These are phyloP conservation scores for Drosophila affinis DNA, from an alignment of 2,888 invertebrate genomes.

Conservation along the genomic window DNA sequence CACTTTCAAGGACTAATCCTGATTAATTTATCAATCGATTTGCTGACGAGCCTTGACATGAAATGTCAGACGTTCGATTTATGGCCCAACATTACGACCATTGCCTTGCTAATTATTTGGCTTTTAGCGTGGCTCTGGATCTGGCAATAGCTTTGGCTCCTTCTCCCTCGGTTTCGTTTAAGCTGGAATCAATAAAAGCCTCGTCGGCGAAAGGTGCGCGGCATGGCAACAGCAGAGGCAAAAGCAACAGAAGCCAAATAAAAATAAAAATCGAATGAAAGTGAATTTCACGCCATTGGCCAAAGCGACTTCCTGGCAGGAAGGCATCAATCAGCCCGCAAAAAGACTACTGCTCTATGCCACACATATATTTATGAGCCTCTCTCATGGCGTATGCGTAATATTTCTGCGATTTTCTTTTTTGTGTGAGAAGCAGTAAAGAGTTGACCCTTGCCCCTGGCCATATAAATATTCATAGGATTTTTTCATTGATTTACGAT, in stretches of 20 bases:
- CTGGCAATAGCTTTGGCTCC: constrained; percentile 14
- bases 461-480: constrained; percentile 10
- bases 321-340: constrained; percentile 68
- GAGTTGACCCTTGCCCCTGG: not conserved
- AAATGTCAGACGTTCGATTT: constrained; percentile 70
- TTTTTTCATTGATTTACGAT: not conserved
- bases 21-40: constrained; percentile 78
- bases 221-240: constrained; percentile 34
- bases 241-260: constrained; percentile 20
- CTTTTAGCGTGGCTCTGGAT: constrained; percentile 31
- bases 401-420: constrained; percentile 27
- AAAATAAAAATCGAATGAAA: constrained; percentile 48
- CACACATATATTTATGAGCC: constrained; percentile 28
- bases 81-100: constrained; percentile 62
- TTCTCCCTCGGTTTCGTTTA: constrained; percentile 31
- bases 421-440: not conserved
- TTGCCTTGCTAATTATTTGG: constrained; percentile 67
- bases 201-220: constrained; percentile 36
- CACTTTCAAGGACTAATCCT: constrained; percentile 71
- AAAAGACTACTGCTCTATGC: constrained; percentile 42
- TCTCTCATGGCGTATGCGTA: constrained; percentile 36
- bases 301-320: constrained; percentile 66
- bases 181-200: constrained; percentile 59
- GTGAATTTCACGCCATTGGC: constrained; percentile 73
- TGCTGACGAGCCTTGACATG: constrained; percentile 67